phyloP scores from a whole-genome alignment of 2,113 vertebrate genomes.

The Stegostoma tigrinum region DNA sequence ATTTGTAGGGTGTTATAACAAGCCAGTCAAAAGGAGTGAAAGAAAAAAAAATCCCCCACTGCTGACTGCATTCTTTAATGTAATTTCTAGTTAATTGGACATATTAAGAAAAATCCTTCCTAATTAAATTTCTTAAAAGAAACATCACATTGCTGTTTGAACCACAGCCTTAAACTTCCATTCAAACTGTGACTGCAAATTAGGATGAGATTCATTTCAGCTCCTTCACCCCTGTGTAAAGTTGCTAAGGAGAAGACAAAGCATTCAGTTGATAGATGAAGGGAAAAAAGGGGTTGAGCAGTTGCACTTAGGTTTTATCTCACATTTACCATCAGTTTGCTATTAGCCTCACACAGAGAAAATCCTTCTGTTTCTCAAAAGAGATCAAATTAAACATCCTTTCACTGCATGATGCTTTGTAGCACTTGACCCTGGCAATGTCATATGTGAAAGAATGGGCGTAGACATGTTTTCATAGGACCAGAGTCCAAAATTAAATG shows the following conservation, averaged over 20 bases:
- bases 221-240: not conserved
- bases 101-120: not conserved
- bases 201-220: not conserved
- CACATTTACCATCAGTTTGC: not conserved
- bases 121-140: not conserved
- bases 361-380: not conserved
- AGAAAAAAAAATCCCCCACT: not conserved
- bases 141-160: not conserved
- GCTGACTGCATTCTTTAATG: slow-evolving; percentile 16
- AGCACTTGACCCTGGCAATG: not conserved
- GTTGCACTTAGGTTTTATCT: not conserved
- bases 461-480: not conserved
- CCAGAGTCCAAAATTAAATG: not conserved
- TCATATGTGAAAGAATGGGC: not conserved
- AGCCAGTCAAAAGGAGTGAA: not conserved
- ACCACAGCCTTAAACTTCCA: not conserved
- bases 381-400: not conserved
- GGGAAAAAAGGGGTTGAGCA: not conserved
- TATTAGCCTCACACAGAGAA: not conserved
- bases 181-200: slow-evolving; percentile 8
- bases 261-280: not conserved
- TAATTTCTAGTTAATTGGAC: slow-evolving; percentile 5
- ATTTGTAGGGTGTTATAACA: not conserved
- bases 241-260: not conserved
- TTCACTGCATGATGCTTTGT: not conserved